A percentile compares a stretch with the other conserved stretches of the same genome.
Evolutionary conservation across 2,113 vertebrate genomes (phyloP).

Genomic region (Australoheros scitulus): DNA sequence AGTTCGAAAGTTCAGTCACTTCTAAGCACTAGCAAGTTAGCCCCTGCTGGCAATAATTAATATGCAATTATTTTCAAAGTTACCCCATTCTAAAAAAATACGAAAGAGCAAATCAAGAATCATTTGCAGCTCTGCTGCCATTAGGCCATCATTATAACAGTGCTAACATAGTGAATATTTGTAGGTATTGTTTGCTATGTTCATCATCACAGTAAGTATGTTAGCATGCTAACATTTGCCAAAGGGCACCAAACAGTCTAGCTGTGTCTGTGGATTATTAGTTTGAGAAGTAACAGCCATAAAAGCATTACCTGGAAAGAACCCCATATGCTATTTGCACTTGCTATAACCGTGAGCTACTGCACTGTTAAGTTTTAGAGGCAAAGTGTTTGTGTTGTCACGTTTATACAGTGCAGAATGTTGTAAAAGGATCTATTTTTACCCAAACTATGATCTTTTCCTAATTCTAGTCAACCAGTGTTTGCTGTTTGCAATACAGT

Average conservation of each 20-base stretch:
- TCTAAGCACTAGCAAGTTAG: neutral
- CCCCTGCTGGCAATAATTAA: no score
- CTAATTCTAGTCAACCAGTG: neutral
- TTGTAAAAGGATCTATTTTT: neutral
- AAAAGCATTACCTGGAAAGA: neutral
- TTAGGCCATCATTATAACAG: neutral
- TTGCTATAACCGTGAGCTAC: no score
- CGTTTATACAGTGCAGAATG: neutral
- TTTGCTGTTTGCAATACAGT: neutral
- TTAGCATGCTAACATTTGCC: neutral
- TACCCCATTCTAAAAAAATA: neutral
- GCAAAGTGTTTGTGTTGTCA: neutral
- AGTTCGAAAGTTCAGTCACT: neutral
- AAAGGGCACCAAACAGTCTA: neutral
- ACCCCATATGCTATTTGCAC: neutral
- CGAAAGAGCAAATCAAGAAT: neutral
- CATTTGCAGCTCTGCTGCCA: neutral
- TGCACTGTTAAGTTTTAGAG: no score
- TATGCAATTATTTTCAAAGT: neutral
- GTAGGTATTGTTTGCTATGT: neutral
- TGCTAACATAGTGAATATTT: neutral
- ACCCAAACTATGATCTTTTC: neutral
- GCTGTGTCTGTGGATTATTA: neutral
- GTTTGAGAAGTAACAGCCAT: neutral
- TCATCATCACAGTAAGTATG: neutral